A percentile compares a stretch with the other conserved stretches of the same genome.
These are phyloP conservation scores for Achlya flavicornis DNA, from an alignment of 2,888 invertebrate genomes.

Conservation along the genomic window DNA sequence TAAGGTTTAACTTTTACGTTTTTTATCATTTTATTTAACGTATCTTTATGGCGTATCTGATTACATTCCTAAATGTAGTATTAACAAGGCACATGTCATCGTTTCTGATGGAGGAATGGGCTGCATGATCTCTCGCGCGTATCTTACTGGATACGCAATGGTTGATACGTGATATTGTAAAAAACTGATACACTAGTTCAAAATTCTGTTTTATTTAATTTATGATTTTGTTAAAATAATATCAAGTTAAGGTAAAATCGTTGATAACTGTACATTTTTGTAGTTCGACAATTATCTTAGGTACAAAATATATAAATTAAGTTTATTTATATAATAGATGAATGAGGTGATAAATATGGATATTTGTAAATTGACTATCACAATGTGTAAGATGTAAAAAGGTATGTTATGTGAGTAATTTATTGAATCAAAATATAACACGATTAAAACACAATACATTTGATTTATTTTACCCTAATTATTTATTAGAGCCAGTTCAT, in stretches of 20 bases:
- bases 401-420: constrained; percentile 80
- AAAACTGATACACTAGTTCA: not conserved
- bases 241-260: constrained; percentile 9
- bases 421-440: constrained; percentile 83
- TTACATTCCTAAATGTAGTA: constrained; percentile 9
- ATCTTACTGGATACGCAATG: not conserved
- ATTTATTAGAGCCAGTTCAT: no score
- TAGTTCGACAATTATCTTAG: constrained; percentile 68
- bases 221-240: not conserved
- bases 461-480: constrained; percentile 34
- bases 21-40: not conserved
- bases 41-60: not conserved
- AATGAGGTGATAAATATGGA: constrained; percentile 56
- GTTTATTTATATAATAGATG: constrained; percentile 60
- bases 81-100: constrained; percentile 3
- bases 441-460: constrained; percentile 57
- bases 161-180: constrained; percentile 2
- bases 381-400: constrained; percentile 76
- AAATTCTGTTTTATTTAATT: not conserved
- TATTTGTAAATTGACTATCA: constrained; percentile 78
- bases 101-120: not conserved
- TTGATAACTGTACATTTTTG: constrained; percentile 31
- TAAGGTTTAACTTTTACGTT: not conserved
- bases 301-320: constrained; percentile 76
- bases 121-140: not conserved